Base-by-base conservation (phyloP, 2,888 invertebrate species). In the Melanophora roralis region DNA sequence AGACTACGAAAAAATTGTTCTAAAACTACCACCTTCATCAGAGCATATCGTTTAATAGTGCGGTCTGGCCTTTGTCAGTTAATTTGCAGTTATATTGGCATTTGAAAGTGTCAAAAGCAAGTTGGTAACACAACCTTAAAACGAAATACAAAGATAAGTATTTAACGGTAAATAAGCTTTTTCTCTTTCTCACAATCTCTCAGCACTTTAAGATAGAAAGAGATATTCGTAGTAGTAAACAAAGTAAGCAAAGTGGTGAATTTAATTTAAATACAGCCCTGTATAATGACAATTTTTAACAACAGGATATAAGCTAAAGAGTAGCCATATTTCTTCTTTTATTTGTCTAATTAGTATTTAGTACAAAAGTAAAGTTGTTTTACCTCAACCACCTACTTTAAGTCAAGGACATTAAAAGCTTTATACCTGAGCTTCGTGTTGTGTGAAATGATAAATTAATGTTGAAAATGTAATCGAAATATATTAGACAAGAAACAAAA, bases 1-100 rank as follows among this genome's bases (percentile, higher is more conserved):
- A 59, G 36, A 62, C 34, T 65, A 57, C 60, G 62, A 57, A 60
- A 60, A 49, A 68, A 38, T 27, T 68, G 51, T 77, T 36, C 74
- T 74, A 76, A 76, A 77, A 71, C 47, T 51, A 67, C 23, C 57
- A 59, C 49, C 43, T 27, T 6, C 27, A 27, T 6, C 27, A 27
- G 27, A 3, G 3, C 3, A 6, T 5, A 27, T 6, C 6, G 6
- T 6, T 6, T 5, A 27, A 27, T 3, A 5, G 27, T 27, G 4
- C 6, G 27, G 4, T 27, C 27, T 27, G 27, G 6, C 27, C 27
- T 27, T 5, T 5, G 27, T 6, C 27, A 6, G 3, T 27, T 27
- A 27, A 16, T 40, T 19, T 51, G 32, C 19, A 16, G 34, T 14
- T 36, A 38, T 23, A 36, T 62, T 72, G 51, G 51, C 60, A 71